phyloP scores from a whole-genome alignment of 1,140 invertebrate species.

The Trichoplusia ni region DNA sequence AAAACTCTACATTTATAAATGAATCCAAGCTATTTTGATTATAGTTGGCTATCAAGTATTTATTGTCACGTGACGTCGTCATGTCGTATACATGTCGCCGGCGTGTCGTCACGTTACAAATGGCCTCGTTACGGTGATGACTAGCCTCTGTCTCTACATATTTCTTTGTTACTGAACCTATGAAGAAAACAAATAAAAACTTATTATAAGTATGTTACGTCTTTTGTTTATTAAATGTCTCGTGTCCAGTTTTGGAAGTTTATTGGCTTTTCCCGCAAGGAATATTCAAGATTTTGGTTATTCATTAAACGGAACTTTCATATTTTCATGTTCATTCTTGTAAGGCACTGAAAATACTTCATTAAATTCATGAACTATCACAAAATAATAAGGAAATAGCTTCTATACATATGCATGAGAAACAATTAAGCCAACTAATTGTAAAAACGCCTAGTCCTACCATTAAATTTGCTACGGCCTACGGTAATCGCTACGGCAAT shows the following conservation, averaged over 20 bases:
- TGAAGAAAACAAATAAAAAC: conserved; percentile 21
- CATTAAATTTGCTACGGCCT: conserved; percentile 5
- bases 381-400: no score
- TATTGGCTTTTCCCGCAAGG: no score
- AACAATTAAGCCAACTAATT: conserved; percentile 1
- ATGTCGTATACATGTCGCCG: background rate
- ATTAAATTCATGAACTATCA: no score
- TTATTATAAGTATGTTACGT: conserved; percentile 8
- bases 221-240: conserved; percentile 10
- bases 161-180: conserved; percentile 15
- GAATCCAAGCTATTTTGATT: no score
- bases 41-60: no score
- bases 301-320: no score
- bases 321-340: no score
- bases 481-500: conserved; percentile 19
- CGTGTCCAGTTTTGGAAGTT: no score
- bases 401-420: no score
- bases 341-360: no score
- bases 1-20: no score
- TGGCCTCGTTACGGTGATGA: conserved; percentile 20
- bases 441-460: background rate
- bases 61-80: background rate
- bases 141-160: conserved; percentile 17
- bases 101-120: conserved; percentile 20
- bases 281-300: no score